Base-by-base conservation (phyloP, 2,113 vertebrate species). In the Lophius piscatorius region DNA sequence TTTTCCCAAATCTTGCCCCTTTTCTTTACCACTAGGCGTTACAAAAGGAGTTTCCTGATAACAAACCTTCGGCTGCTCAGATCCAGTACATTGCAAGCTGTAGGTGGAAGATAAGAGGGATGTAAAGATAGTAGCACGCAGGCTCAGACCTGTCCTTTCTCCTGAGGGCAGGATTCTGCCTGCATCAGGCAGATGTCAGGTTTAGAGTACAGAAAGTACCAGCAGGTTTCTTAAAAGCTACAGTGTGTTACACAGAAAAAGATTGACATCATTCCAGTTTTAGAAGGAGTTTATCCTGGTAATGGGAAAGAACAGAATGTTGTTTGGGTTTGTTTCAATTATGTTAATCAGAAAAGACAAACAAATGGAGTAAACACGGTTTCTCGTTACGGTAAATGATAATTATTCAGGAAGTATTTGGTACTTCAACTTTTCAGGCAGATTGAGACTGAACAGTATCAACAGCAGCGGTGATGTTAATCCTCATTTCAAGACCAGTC, bases 81-180 rank as follows among this genome's bases (percentile, higher is more conserved):
- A 59, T 59, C 46, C 60, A 61, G 44, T 24, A 20, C 17, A 5
- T 5, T 57, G 45, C 60, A 57, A 62, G 63, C 87, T 87, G 82
- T 46, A 68, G 26, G 54, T 40, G 29, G 63, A 9, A 85, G 88
- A 88, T 90, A 89, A 88, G 74, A 70, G 35, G 39, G 57, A 58
- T 40, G 52, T 24, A 51, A 51, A 52, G 67, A 77, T 57, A 61
- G 68, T 55, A 52, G 36, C 57, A 21, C 16, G 9, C 63, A 56
- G 50, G 21, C 73, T 67, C 33, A 0, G 41, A 36, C 35, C 63
- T 61, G 39, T 55, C 46, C 42, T 16, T 41, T 47, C 23, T 71
- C 70, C 77, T 48, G 58, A 71, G 51, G 69, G 41, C 7, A 36
- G 47, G n/a, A 50, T 45, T 64, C 31, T 42, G 58, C 9, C 7